Evolutionary conservation across 2,888 invertebrate species (phyloP), one percentile per base, ranked within the genome.

Genomic region (Ophioninae sp.): DNA sequence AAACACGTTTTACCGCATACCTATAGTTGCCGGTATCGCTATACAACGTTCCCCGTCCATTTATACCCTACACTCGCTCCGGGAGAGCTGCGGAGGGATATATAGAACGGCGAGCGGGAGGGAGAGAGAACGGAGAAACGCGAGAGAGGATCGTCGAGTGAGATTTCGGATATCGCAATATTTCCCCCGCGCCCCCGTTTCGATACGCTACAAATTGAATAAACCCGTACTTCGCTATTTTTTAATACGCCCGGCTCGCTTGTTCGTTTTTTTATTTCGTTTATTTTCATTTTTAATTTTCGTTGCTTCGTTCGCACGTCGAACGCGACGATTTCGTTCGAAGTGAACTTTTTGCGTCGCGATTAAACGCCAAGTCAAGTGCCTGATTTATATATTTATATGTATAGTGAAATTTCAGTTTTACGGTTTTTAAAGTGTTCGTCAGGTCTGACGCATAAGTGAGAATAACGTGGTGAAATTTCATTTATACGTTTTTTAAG

Each of bases 1-100:
- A 83, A 83, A 83, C 83, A 80, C 83, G 83, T 80, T 83, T 67
- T 76, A 79, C 72, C 73, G 79, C 83, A 79, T 79, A 70, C 75
- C 75, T 64, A 70, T 70, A 39, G 41, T 62, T 69, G 30, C 17
- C 17, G 3, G 50, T 64, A 20, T 44, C 64, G 13, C 50, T 62
- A 23, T 74, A 50, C 20, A 56, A 77, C 61, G 56, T 57, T 20
- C 68, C 64, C 17, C 69, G 61, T 83, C 67, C 79, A 65, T 79
- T 83, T 76, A 39, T 79, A 74, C 30, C 44, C 78, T 59, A 67
- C 37, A 62, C 44, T 70, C 68, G 23, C 59, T 64, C 76, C 69
- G 70, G 61, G 79, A 72, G 68, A 67, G 59, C 59, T 23, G 30
- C 68, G 2, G 56, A 20, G 61, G 41, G 39, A 61, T 44, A 62